These are phyloP conservation scores for Sciaenops ocellatus DNA, from an alignment of 2,797 vertebrate genomes.

Conservation along the genomic window DNA sequence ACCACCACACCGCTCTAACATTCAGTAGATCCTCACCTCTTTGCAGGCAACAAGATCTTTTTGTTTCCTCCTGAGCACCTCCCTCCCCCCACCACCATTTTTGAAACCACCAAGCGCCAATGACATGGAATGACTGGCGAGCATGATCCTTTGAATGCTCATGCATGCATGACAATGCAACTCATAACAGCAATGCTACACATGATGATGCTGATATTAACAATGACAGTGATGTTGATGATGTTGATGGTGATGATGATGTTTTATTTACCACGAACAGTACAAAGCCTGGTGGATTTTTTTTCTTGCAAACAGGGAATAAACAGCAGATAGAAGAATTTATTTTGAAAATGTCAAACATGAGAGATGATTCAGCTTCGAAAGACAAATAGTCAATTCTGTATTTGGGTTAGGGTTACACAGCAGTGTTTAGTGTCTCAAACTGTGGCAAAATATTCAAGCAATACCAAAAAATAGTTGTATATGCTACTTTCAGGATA, in stretches of 20 bases:
- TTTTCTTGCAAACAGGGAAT: constrained; percentile 1
- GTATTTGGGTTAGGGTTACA: neutral
- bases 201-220: constrained; percentile 58
- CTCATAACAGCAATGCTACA: constrained; percentile 66
- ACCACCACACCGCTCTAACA: constrained; percentile 69
- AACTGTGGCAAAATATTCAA: neutral
- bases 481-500: neutral
- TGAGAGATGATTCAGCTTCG: neutral
- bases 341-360: neutral
- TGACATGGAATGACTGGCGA: constrained; percentile 82
- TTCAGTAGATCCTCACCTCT: constrained; percentile 69
- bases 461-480: neutral
- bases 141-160: constrained; percentile 87
- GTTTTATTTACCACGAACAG: constrained; percentile 7
- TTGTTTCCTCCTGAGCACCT: constrained; percentile 50
- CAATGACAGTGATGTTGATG: constrained; percentile 48
- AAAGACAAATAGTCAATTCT: neutral
- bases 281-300: neutral
- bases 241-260: constrained; percentile 46
- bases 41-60: constrained; percentile 59
- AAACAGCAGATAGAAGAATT: neutral
- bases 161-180: constrained; percentile 81
- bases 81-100: constrained; percentile 42
- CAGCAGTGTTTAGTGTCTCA: neutral
- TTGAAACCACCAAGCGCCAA: constrained; percentile 60